Evolutionary conservation across 2,888 invertebrate genomes (phyloP), one percentile per base, ranked within the genome.

Genomic region (Periphyllus acericola): DNA sequence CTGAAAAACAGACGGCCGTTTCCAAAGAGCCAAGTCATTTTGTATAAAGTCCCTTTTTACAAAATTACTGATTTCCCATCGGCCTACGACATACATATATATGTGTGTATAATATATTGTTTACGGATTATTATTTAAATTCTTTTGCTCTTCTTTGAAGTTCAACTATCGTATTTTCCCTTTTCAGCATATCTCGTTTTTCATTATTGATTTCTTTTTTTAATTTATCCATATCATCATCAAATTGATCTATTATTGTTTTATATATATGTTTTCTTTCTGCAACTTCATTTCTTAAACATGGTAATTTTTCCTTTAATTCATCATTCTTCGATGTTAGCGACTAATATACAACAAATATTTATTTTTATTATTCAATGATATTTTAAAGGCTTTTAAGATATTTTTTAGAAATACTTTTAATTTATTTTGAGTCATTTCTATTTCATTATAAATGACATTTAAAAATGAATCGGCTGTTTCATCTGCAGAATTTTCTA

Each of bases 361-460:
- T 46, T 46, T 11, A 46, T 46, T 11, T 14, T 36, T 25, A 68
- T 60, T 66, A 60, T 72, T 14, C 0, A 74, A 25, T 19, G 4
- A 80, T 32, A n/a, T 29, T n/a, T 9, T 46, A 2, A 46, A 46
- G 9, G 0, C 14, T 29, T 46, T 29, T 6, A n/a, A n/a, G 29
- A 36, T 36, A 17, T 4, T 19, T 36, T 36, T 71, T 79, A 29
- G 11, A 52, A 32, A 66, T 81, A 87, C 86, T 74, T 74, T 74
- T 60, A 87, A 60, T 87, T 80, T 87, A 17, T 60, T 32, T 11
- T 87, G 86, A 6, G 86, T 74, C 86, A 87, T 87, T 19, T 81
- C 66, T 21, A 87, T 87, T 32, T 87, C 86, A n/a, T 81, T 87
- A n/a, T 68, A 80, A 60, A 87, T 60, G 1, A 80, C 80, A 17